Evolutionary conservation across 2,113 vertebrate species (phyloP), one percentile per base, ranked within the genome.

Genomic region (Coptodon bakossiorum): DNA sequence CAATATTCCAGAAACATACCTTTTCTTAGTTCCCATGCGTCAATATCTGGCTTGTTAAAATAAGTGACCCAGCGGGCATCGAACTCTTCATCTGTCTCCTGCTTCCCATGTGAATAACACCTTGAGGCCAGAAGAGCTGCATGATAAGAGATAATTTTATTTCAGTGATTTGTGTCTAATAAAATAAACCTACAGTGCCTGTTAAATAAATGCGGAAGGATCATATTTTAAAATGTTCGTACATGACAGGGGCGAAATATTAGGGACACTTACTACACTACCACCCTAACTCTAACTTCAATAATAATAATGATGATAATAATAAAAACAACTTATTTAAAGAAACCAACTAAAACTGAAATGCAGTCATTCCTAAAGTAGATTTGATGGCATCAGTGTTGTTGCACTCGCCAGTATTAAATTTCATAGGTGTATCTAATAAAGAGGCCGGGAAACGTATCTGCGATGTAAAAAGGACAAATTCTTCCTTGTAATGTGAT

Each of bases 1-100:
- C 27, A 1, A 7, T 24, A 52, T 61, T 29, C 14, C 11, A 38
- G 3, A 13, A 82, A 16, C 76, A 0, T 95, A 99, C 99, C 98
- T 98, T 99, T 99, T 91, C 97, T 98, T 82, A 99, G 96, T 93
- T 99, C 98, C 98, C 98, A 99, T 81, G 98, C 98, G 80, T 99
- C 98, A 3, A 99, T 99, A 87, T 99, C 98, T 93, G 96, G 96
- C 93, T 99, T 99, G 96, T 97, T 99, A 95, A 99, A 99, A 81
- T 99, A 99, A 0, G 98, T 99, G 86, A 99, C 96, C 99, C 99
- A 99, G 89, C 98, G 98, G 92, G 98, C 98, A 92, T 99, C 98
- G n/a, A 99, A 99, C 93, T 99, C 98, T 85, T 99, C 99, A 80
- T 99, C 99, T 1, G 98, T 98, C 94, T 99, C 98, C 38, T 98